Base-by-base conservation (phyloP, 1,140 invertebrate genomes). In the Ylistrum balloti region DNA sequence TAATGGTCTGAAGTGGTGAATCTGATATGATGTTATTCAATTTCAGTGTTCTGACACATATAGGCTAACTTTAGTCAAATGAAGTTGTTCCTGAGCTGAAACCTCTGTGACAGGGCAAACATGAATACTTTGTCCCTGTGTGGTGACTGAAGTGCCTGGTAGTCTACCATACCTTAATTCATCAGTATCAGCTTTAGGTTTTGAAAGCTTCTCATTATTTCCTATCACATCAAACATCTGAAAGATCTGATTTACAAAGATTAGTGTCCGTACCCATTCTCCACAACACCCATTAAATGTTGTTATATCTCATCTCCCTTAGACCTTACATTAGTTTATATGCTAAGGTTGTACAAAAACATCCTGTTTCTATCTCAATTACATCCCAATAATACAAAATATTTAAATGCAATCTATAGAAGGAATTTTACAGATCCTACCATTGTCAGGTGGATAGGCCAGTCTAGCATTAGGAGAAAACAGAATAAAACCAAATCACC, bases 211-310 rank as follows among this genome's bases (percentile, higher is more conserved):
- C 5, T 74, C 56, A 74, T 74, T 74, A 74, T 74, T 28, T 74
- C 56, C 56, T 74, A 74, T 74, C 56, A 74, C n/a, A 28, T 74
- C 56, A 74, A 74, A 74, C 56, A n/a, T n/a, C n/a, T 28, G 56
- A 74, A n/a, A 74, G 56, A 74, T 74, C n/a, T 7, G 56, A 74
- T 74, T 28, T 74, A 74, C 56, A 28, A n/a, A 28, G 56, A 74
- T 74, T 74, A 74, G 41, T 45, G 41, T 45, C 35, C 13, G 9
- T 45, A 13, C 41, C 41, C 20, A 13, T 45, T 45, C 41, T 45
- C 17, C 41, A 45, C 41, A 45, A 17, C 41, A 45, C 41, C 41
- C 10, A 45, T 45, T 45, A 45, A 45, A 45, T 45, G 41, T 13
- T 45, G 41, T 45, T 45, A 45, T 45, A 45, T 0, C 41, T 1